Conservation (phyloP, 1,140 invertebrate species). For the Bicyclus anynana region DNA sequence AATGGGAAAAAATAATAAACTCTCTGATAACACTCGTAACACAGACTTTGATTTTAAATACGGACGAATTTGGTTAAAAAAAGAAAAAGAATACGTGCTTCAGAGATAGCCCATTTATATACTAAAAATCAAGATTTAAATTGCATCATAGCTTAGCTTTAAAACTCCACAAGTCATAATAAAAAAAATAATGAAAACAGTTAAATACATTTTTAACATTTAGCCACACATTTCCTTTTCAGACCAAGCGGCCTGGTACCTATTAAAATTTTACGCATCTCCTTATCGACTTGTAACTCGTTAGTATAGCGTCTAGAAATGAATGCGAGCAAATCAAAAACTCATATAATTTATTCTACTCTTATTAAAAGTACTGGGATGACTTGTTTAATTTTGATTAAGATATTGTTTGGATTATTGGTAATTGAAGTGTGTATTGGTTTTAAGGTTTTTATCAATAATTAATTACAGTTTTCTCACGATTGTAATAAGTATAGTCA, state of each 20-base stretch:
- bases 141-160: too few relatives aligned
- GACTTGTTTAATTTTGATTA: slow-evolving; percentile 7
- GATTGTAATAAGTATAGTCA: neutral
- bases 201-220: too few relatives aligned
- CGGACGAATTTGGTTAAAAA: too few relatives aligned
- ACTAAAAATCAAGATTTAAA: too few relatives aligned
- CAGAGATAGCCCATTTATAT: too few relatives aligned
- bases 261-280: neutral
- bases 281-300: neutral
- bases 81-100: too few relatives aligned
- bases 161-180: too few relatives aligned
- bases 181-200: too few relatives aligned
- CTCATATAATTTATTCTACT: slow-evolving; percentile 17
- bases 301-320: neutral
- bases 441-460: neutral
- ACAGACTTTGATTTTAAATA: too few relatives aligned
- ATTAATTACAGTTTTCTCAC: neutral
- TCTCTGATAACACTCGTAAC: too few relatives aligned
- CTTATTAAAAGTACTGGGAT: slow-evolving; percentile 23
- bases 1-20: too few relatives aligned
- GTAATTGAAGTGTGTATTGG: neutral
- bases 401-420: neutral
- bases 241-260: neutral
- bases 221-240: too few relatives aligned
- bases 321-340: slow-evolving; percentile 17